Conservation (phyloP, 2,113 vertebrate species). For the Riparia riparia region DNA sequence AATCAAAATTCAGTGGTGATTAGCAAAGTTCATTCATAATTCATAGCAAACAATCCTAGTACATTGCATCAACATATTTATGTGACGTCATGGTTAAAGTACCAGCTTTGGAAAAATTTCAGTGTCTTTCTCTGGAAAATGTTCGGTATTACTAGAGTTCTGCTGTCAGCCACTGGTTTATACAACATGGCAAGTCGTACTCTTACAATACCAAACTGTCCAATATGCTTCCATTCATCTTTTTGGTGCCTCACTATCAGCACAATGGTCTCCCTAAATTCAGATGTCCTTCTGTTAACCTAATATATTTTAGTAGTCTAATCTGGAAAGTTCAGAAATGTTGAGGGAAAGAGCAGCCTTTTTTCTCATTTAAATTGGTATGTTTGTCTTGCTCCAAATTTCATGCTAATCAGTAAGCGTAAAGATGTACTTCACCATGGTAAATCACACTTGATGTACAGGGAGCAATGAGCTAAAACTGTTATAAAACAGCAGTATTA, state of each 20-base stretch:
- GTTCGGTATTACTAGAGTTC: neutral
- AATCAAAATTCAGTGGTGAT: constrained; percentile 2
- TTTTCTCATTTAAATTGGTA: neutral
- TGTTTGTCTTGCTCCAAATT: neutral
- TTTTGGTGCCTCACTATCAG: neutral
- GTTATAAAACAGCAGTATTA: neutral
- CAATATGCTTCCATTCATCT: neutral
- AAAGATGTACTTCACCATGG: neutral
- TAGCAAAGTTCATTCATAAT: constrained; percentile 31
- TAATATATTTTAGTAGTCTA: neutral
- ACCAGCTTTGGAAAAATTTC: neutral
- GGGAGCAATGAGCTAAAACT: neutral
- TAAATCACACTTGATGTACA: neutral
- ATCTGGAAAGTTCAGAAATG: neutral
- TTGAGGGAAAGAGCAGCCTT: neutral
- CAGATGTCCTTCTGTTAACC: neutral
- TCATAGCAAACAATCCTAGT: neutral
- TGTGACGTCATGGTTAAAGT: neutral
- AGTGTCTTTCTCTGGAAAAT: neutral
- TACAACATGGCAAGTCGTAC: neutral
- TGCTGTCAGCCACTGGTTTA: neutral
- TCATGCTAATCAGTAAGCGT: neutral
- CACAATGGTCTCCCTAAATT: neutral
- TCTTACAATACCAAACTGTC: neutral
- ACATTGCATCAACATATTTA: neutral